phyloP scores from a whole-genome alignment of 1,140 invertebrate genomes.

The Cydia strobilella region DNA sequence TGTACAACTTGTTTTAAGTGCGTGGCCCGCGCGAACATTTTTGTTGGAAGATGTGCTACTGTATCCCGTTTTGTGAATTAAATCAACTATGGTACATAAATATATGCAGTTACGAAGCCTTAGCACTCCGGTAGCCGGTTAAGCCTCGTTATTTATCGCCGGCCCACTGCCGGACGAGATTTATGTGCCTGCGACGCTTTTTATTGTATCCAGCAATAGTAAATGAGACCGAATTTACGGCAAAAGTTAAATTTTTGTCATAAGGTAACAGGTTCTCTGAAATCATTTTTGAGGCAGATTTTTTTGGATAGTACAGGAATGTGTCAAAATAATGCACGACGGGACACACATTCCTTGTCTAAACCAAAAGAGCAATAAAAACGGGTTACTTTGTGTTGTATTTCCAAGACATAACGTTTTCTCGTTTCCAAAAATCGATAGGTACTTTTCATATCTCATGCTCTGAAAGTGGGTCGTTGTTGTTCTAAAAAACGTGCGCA shows the following conservation, averaged over 20 bases:
- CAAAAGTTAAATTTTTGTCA: constrained; percentile 22
- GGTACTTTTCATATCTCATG: too few species aligned
- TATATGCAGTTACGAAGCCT: constrained; percentile 20
- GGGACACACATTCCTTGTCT: too few species aligned
- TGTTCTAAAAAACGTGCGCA: too few species aligned
- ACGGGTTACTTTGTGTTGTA: too few species aligned
- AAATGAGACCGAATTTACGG: constrained; percentile 19
- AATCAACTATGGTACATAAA: constrained; percentile 2
- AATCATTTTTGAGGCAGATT: neutral
- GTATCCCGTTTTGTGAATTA: neutral
- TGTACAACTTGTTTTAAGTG: too few species aligned
- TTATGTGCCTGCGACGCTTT: constrained; percentile 50
- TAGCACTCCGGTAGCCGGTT: constrained; percentile 30
- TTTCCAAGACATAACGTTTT: too few species aligned
- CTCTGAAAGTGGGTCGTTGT: too few species aligned
- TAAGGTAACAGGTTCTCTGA: constrained; percentile 2
- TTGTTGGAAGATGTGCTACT: neutral
- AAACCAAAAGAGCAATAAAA: too few species aligned
- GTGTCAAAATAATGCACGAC: too few species aligned
- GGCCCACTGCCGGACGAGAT: constrained; percentile 65
- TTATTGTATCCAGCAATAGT: constrained; percentile 34
- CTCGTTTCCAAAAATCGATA: too few species aligned
- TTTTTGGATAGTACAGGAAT: neutral
- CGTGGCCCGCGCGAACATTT: neutral
- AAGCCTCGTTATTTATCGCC: constrained; percentile 64